Conservation (phyloP, 2,797 vertebrate genomes). For the Rhinophrynus dorsalis region DNA sequence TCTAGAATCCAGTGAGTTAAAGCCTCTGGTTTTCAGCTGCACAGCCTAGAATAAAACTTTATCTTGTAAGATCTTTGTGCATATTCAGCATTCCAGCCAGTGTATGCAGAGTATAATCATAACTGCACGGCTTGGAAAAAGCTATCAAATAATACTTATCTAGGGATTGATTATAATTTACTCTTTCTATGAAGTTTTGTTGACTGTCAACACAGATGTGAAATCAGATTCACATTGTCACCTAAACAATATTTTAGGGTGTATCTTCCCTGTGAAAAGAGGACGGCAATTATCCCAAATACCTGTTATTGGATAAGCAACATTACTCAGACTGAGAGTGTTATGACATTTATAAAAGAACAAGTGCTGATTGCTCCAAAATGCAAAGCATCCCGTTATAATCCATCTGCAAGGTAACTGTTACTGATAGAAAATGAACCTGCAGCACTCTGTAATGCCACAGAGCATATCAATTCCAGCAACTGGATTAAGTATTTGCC, state of each 20-base stretch:
- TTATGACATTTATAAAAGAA: neutral
- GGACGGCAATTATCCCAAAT: neutral
- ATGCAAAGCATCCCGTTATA: too few species aligned
- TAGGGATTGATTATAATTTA: neutral
- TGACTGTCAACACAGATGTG: slow-evolving; percentile 1
- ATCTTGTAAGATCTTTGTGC: neutral
- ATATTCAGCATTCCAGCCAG: neutral
- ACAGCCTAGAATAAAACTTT: neutral
- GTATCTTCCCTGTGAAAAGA: neutral
- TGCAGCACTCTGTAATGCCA: too few species aligned
- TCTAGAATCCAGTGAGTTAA: neutral
- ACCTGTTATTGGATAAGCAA: neutral
- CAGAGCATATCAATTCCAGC: too few species aligned
- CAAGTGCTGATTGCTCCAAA: too few species aligned
- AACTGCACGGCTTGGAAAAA: neutral
- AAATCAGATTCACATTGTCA: neutral
- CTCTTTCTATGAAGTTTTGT: slow-evolving; percentile 2
- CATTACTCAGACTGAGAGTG: neutral
- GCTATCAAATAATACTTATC: neutral
- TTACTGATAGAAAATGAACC: too few species aligned
- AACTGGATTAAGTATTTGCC: too few species aligned
- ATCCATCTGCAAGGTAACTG: too few species aligned
- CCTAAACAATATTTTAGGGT: neutral
- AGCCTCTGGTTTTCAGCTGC: neutral
- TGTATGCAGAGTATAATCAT: neutral